These are phyloP conservation scores for Camelus bactrianus DNA, from an alignment of 2,113 vertebrate genomes.

Conservation along the genomic window DNA sequence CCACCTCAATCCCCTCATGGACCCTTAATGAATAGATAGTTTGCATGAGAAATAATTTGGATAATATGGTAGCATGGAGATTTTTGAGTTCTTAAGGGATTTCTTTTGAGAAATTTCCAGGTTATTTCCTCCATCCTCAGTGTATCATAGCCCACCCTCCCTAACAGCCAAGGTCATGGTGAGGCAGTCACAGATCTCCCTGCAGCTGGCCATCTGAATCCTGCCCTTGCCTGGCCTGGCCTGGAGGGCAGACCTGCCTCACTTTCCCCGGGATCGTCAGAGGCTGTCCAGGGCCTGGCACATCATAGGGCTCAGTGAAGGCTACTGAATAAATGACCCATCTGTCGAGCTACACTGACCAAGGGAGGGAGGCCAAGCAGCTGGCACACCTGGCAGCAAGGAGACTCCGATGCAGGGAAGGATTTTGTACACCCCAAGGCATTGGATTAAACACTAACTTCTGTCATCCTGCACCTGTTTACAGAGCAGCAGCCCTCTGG, in stretches of 20 bases:
- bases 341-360: neutral
- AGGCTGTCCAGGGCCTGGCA: neutral
- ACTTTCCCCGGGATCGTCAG: neutral
- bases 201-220: neutral
- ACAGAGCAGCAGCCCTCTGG: accelerated
- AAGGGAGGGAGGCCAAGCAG: neutral
- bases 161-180: neutral
- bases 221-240: neutral
- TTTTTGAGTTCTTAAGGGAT: neutral
- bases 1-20: neutral
- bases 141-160: neutral
- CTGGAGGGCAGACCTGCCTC: neutral
- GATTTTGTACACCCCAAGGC: neutral
- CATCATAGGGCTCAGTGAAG: neutral
- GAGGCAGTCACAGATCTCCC: neutral
- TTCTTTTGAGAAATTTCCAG: neutral
- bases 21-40: neutral
- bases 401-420: neutral
- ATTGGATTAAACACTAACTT: accelerated
- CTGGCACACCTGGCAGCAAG: neutral
- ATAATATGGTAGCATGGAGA: neutral
- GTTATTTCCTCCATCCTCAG: neutral
- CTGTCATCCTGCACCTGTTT: no score
- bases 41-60: neutral
- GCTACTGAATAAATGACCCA: neutral